Base-by-base conservation (phyloP, 2,797 vertebrate species). In the Poeciliopsis gracilis region DNA sequence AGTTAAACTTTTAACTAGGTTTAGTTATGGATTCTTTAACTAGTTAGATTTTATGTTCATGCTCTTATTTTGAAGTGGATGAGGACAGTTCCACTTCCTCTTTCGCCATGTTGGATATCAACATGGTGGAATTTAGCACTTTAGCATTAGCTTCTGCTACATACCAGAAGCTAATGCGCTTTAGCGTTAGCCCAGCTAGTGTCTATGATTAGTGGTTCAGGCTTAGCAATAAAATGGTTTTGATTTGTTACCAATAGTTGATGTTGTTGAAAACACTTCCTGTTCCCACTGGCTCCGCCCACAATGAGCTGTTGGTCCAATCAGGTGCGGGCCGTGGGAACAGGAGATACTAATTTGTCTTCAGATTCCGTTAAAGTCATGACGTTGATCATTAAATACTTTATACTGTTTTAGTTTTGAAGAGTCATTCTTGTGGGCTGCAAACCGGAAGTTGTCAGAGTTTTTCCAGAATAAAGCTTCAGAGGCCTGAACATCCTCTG, bases 401-500 rank as follows among this genome's bases (percentile, higher is more conserved):
- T 67, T 41, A 7, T 16, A 47, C 46, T 41, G 20, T 23, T 18
- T 20, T 66, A 66, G 3, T 41, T 23, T 13, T 38, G 7, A 63
- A 63, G 16, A 36, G 28, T 11, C 59, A 61, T 33, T 4, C 16
- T 18, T 36, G 28, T 66, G 28, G 28, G 36, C 63, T 12, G 10
- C 33, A 25, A 2, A 66, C 20, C 7, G 61, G 18, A 66, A 23
- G 16, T 16, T 10, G 7, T 66, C 61, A 20, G 10, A 66, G 57
- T 30, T n/a, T 76, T 75, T 36, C 12, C 74, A 18, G 79, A 43
- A 1, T 6, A 86, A 61, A 86, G 84, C 23, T 92, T 90, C 36
- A 84, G 63, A 5, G n/a, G 74, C 13, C 71, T 47, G n/a, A 72
- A 91, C 7, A 94, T 86, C 72, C 59, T 85, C 0, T 82, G 8